Percentiles rank a stretch among this genome's conserved stretches.
These are phyloP conservation scores for Lasius platythorax DNA, from an alignment of 2,888 invertebrate genomes.

Conservation along the genomic window DNA sequence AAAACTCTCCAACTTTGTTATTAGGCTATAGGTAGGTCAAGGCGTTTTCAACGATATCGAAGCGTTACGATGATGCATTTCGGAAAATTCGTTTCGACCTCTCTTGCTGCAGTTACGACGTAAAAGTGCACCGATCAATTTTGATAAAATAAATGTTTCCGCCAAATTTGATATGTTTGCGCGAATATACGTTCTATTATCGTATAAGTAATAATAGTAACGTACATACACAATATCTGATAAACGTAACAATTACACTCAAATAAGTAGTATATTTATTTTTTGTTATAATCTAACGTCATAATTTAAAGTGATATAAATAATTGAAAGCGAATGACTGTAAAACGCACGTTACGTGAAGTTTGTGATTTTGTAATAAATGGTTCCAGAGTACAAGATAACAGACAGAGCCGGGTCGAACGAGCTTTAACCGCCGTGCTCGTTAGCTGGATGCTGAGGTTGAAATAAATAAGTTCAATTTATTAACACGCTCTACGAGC, in stretches of 20 bases:
- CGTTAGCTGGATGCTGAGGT: constrained; percentile 58
- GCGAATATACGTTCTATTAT: constrained; percentile 3
- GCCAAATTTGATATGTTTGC: neutral
- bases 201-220: neutral
- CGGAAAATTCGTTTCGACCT: constrained; percentile 23
- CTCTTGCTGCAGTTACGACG: neutral
- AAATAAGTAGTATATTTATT: neutral
- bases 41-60: constrained; percentile 40
- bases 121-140: constrained; percentile 19
- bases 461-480: constrained; percentile 68
- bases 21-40: constrained; percentile 40
- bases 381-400: constrained; percentile 14
- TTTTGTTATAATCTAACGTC: neutral
- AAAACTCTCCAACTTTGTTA: constrained; percentile 41
- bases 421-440: constrained; percentile 52
- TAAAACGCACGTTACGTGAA: neutral
- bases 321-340: neutral
- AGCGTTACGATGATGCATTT: constrained; percentile 38
- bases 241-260: neutral
- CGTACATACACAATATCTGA: neutral
- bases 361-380: constrained; percentile 35
- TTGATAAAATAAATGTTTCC: constrained; percentile 19
- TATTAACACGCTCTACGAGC: constrained; percentile 58
- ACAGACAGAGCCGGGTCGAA: neutral
- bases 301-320: neutral